Conservation (phyloP, 2,797 vertebrate species). For the Mormyrops attenuatus region DNA sequence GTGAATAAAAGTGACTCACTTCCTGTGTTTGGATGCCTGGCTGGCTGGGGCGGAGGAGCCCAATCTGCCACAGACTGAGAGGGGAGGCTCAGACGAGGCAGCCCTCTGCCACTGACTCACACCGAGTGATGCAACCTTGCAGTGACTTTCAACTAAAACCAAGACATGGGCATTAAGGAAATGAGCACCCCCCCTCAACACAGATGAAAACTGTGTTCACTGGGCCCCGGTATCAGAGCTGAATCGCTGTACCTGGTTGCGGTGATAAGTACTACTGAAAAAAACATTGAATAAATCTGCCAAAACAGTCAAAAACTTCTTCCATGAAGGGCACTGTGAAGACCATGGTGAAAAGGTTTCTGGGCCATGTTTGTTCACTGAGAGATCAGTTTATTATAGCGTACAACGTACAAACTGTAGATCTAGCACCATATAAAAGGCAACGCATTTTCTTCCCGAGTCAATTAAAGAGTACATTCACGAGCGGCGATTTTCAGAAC, state of each 20-base stretch:
- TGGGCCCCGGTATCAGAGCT: neutral
- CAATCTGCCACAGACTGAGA: neutral
- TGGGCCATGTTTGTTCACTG: neutral
- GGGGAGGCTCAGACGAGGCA: neutral
- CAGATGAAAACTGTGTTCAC: neutral
- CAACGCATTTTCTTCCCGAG: neutral
- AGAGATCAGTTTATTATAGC: neutral
- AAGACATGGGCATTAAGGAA: neutral
- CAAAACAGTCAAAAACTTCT: neutral
- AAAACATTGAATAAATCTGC: neutral
- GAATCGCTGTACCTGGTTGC: neutral
- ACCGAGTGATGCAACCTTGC: neutral
- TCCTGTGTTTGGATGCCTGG: slow-evolving; percentile 5
- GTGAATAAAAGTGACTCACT: slow-evolving; percentile 10
- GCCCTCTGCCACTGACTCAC: neutral
- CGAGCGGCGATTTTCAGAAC: neutral
- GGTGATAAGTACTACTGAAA: neutral
- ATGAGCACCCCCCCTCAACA: neutral
- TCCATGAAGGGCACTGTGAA: neutral
- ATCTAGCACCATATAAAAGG: neutral
- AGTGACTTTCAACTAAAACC: neutral
- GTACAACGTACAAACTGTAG: neutral
- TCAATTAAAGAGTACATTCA: neutral
- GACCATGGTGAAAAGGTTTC: neutral
- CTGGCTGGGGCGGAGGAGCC: neutral